Evolutionary conservation across 2,888 invertebrate genomes (phyloP).

Genomic region (Heliconius charithonia): DNA sequence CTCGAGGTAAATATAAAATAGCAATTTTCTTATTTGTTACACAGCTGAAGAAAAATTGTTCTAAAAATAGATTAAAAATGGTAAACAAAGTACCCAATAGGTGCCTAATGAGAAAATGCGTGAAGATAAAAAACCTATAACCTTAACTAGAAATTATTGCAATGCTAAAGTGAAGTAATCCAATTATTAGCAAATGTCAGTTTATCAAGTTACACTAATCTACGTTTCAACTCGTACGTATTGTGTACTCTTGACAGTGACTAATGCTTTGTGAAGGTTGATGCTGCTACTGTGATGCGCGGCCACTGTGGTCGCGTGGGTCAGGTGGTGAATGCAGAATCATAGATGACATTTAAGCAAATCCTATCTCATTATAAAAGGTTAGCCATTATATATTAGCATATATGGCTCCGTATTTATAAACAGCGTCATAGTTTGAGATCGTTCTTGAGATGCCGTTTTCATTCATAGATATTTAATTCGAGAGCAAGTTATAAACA

Average conservation of each 20-base stretch:
- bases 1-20: not conserved
- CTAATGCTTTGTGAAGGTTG: conserved; percentile 4
- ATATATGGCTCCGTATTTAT: not conserved
- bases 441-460: too few species aligned
- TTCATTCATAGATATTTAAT: too few species aligned
- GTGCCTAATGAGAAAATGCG: not conserved
- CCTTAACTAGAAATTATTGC: not conserved
- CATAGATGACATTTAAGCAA: conserved; percentile 1
- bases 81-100: not conserved
- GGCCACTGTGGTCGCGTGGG: conserved; percentile 3
- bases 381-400: not conserved
- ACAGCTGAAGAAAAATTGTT: too few species aligned
- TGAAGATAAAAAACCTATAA: conserved; percentile 11
- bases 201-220: conserved; percentile 28
- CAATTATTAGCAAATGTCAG: conserved; percentile 24
- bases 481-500: too few species aligned
- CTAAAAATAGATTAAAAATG: not conserved
- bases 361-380: not conserved
- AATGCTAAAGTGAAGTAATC: conserved; percentile 4
- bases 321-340: conserved; percentile 9
- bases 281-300: not conserved
- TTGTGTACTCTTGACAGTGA: conserved; percentile 28
- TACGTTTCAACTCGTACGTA: conserved; percentile 12
- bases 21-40: too few species aligned
- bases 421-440: too few species aligned